Conservation (phyloP, 92 coral and sea anemone species). For the Palythoa grandiflora region DNA sequence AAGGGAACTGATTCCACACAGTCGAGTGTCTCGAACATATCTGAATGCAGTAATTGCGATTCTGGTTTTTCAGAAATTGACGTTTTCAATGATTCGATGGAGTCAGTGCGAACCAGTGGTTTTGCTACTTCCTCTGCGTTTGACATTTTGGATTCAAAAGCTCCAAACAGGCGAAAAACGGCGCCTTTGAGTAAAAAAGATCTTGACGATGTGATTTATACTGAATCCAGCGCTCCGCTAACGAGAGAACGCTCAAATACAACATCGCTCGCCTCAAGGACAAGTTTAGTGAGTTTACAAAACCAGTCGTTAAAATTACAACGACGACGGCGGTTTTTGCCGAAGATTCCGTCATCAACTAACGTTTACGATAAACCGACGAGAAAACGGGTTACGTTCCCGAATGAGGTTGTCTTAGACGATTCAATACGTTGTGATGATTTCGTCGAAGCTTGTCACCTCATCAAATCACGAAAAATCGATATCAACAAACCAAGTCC, state of each 20-base stretch:
- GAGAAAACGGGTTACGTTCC: conserved; percentile 70
- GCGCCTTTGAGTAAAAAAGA: conserved; percentile 38
- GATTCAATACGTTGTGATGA: conserved; percentile 74
- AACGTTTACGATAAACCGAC: conserved; percentile 1
- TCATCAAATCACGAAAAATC: conserved; percentile 79
- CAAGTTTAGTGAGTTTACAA: conserved; percentile 6
- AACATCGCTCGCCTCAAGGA: not conserved
- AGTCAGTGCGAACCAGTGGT: conserved; percentile 53
- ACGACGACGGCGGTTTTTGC: conserved; percentile 24
- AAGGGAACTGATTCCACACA: conserved; percentile 64
- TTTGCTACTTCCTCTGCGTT: not conserved
- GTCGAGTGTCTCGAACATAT: conserved; percentile 75
- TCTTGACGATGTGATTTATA: not conserved
- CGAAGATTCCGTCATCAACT: conserved; percentile 17
- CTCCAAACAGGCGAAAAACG: conserved; percentile 32
- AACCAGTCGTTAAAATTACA: conserved; percentile 33
- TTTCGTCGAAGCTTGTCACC: conserved; percentile 86
- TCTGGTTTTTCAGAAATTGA: conserved; percentile 81
- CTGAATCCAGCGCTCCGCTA: not conserved
- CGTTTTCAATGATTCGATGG: conserved; percentile 47
- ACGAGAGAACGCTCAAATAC: conserved; percentile 30
- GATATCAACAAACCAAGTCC: conserved; percentile 83
- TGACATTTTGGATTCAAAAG: not conserved
- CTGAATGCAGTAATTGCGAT: conserved; percentile 73
- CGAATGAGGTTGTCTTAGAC: conserved; percentile 75